Base-by-base conservation (phyloP, 2,888 invertebrate genomes). In the Adineta ricciae region DNA sequence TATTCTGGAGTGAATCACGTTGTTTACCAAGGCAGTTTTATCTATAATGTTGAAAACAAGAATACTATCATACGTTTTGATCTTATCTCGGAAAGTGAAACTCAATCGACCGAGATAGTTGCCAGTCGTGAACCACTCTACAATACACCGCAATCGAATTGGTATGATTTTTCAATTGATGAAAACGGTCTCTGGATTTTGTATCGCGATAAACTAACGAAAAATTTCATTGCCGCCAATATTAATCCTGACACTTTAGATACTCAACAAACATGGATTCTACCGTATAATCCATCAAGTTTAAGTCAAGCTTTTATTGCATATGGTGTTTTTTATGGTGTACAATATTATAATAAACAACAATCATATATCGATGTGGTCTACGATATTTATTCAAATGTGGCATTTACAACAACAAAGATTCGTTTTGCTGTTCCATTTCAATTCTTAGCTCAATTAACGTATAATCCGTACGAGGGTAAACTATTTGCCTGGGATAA, bases 131-230 rank as follows among this genome's bases (percentile, higher is more conserved):
- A 52, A 56, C 83, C 83, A 72, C 86, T 87, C 86, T 88, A 83
- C 90, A 88, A 85, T 88, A 89, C 86, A 41, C 78, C 78, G 41
- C 78, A 78, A 78, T 78, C 78, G 3, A 41, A 41, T 78, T 78
- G 78, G 78, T 86, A 97, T 88, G 98, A 99, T 90, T 95, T 98
- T 89, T 94, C 94, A 88, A 94, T 95, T 0, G 98, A 99, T 89
- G 97, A 98, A 90, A 97, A 97, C 89, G 98, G 97, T 84, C 92
- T 99, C 19, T 99, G 98, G 98, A 94, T 94, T 8, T 94, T 97
- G 87, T 97, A 96, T 89, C 52, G 85, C 32, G 83, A 85, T 46
- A 32, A 46, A 46, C 38, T 52, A 16, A 54, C 83, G 36, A 52
- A 78, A 46, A 85, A 85, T 38, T 83, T 85, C 78, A 73, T 83